A percentile compares a stretch with the other conserved stretches of the same genome.
phyloP scores from a whole-genome alignment of 23 tunicate genomes.

The Styela plicata region DNA sequence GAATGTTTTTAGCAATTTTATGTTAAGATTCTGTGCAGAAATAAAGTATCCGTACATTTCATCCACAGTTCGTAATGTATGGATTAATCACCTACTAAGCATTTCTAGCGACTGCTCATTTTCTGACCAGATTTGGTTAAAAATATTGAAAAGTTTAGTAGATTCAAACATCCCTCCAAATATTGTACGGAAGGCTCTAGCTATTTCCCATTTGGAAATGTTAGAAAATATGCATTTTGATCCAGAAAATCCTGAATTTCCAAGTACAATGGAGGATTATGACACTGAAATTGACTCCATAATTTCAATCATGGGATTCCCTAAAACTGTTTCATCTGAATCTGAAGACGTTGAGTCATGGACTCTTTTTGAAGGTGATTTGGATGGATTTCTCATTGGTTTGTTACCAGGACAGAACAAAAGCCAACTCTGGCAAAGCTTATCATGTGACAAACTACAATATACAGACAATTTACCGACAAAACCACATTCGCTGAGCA shows the following conservation, averaged over 20 bases:
- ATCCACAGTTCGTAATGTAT: neutral
- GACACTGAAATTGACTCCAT: neutral
- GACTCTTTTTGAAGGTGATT: neutral
- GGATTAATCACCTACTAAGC: neutral
- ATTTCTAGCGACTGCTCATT: neutral
- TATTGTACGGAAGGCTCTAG: neutral
- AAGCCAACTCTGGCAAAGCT: neutral
- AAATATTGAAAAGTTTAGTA: neutral
- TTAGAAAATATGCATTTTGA: neutral
- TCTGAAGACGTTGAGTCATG: too few relatives aligned
- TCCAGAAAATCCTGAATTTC: neutral
- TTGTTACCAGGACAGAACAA: slow-evolving; percentile 17
- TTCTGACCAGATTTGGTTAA: neutral
- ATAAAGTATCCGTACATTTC: neutral
- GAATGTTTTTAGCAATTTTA: neutral
- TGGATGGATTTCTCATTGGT: slow-evolving; percentile 2
- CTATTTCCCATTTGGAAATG: neutral
- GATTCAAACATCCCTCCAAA: neutral
- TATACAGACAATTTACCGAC: neutral
- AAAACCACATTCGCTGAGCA: too few relatives aligned
- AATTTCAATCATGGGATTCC: too few relatives aligned
- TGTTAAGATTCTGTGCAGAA: neutral
- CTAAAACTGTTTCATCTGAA: too few relatives aligned
- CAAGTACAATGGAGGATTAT: neutral
- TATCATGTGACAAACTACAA: neutral